Evolutionary conservation across 1,140 invertebrate genomes (phyloP), one percentile per base, ranked within the genome.

Genomic region (Drosophila punjabiensis): DNA sequence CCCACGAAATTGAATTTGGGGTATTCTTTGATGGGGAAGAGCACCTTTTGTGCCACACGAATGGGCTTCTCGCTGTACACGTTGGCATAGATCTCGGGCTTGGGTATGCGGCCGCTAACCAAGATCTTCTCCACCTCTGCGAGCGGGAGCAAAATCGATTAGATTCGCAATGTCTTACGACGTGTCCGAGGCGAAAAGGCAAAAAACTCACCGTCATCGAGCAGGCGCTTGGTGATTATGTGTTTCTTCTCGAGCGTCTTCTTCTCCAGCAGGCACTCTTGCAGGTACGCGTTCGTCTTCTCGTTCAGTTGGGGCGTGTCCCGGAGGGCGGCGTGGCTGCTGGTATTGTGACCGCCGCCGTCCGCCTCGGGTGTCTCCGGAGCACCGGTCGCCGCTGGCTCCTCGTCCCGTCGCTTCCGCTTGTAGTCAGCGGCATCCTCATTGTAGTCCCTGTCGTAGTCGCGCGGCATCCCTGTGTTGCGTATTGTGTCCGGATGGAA

Each of bases 1-100:
- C 98, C 98, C 67, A 99, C 97, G 94, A 99, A 99, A 93, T 99
- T 99, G 93, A 98, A 98, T 96, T 98, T 94, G 20, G 97, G 97
- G 94, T 98, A 96, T 88, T 98, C 97, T 70, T 96, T 96, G 18
- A 97, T 95, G 5, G 97, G 97, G 18, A 98, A 97, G 24, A 97
- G 93, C 10, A 98, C 97, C 94, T 97, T 97, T 14, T 97, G 96
- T 24, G 95, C 95, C 10, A 98, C 96, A 88, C 96, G 96, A 79
- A 98, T 96, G 11, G 96, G 96, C 93, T 97, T 98, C 81, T 98
- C 97, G 81, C 96, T 96, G 90, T 97, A 97, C 37, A 98, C 96
- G 93, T 98, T 97, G 14, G 97, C 95, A 93, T 97, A 97, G 41
- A 94, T 94, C 76, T 96, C 96, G 16, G 94, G 94, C 20, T 94